Evolutionary conservation across 2,797 vertebrate genomes (phyloP).

Genomic region (Chaetodon trifasciatus): DNA sequence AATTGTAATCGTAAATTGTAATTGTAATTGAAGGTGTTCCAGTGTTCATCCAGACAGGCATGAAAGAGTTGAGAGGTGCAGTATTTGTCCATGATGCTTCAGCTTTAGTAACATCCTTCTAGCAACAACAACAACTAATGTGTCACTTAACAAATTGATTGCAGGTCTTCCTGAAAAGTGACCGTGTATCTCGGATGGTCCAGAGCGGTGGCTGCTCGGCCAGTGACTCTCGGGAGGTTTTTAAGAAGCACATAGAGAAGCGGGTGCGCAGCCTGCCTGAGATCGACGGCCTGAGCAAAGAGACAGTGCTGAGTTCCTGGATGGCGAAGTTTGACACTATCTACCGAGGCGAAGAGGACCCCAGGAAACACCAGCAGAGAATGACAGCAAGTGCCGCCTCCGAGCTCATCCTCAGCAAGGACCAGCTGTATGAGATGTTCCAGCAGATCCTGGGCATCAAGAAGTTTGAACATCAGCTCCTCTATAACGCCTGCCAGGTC

Average conservation of each 20-base stretch:
- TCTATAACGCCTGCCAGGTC: conserved; percentile 99
- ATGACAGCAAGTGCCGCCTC: conserved; percentile 97
- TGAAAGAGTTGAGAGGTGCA: not conserved
- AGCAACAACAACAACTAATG: not conserved
- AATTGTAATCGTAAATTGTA: not conserved
- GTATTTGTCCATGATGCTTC: not conserved
- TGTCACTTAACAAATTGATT: not conserved
- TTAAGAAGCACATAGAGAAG: conserved; percentile 99
- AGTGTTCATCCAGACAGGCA: conserved; percentile 3
- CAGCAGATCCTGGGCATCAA: conserved; percentile 98
- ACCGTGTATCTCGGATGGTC: conserved; percentile 97
- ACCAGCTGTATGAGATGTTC: conserved; percentile 99
- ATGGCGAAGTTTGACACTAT: conserved; percentile 99
- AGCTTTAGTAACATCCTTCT: not conserved
- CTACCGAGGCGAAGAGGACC: conserved; percentile 97
- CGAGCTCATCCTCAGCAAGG: conserved; percentile 98
- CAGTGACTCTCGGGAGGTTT: conserved; percentile 96
- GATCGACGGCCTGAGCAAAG: conserved; percentile 98
- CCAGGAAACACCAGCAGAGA: conserved; percentile 95
- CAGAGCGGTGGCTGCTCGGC: conserved; percentile 97
- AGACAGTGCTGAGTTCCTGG: conserved; percentile 99
- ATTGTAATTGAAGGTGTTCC: not conserved
- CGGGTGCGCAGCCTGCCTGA: conserved; percentile 96
- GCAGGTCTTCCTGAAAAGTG: conserved; percentile 97
- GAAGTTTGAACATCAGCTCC: conserved; percentile 98